Evolutionary conservation across 1,140 invertebrate genomes (phyloP), one percentile per base, ranked within the genome.

Genomic region (Procambarus virginalis): DNA sequence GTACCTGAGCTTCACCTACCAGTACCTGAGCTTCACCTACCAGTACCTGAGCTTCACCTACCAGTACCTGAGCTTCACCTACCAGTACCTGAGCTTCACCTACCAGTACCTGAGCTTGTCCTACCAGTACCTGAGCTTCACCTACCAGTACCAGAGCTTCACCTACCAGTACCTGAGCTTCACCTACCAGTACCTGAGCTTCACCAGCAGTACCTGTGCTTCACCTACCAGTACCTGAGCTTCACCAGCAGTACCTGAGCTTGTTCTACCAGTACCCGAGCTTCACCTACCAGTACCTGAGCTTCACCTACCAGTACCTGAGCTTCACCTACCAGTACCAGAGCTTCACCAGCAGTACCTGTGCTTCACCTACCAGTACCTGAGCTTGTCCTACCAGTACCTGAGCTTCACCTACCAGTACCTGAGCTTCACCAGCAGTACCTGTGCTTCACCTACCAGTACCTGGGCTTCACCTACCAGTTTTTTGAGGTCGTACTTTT

Each of bases 401-500:
- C 14, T 64, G 60, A 4, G 60, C 12, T 14, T 64, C 60, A 17
- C 60, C 60, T 64, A 14, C 60, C 60, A 12, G 60, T 64, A 64
- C 17, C 14, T 64, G 60, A 4, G 60, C 12, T 14, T 64, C 60
- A 64, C 60, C 60, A n/a, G n/a, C 60, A 12, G 60, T 64, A 64
- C 17, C 14, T 64, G 60, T 64, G 60, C 12, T 14, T 64, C 60
- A 64, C 60, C 60, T 64, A 10, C 60, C 60, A 64, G 14, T 14
- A 64, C 4, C 6, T 64, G 17, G 60, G 20, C 10, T 10, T 64
- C 68, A 90, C 91, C 58, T 75, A 92, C 91, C 79, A 92, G 85
- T 8, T 79, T 85, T 51, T 81, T 55, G 20, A 90, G 84, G 55
- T 91, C 89, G 82, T 92, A 92, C 60, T 84, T 92, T 49, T 91